Percentiles rank a stretch among this genome's conserved stretches.
phyloP scores from a whole-genome alignment of 2,888 invertebrate species.

The Drosophila planitibia region DNA sequence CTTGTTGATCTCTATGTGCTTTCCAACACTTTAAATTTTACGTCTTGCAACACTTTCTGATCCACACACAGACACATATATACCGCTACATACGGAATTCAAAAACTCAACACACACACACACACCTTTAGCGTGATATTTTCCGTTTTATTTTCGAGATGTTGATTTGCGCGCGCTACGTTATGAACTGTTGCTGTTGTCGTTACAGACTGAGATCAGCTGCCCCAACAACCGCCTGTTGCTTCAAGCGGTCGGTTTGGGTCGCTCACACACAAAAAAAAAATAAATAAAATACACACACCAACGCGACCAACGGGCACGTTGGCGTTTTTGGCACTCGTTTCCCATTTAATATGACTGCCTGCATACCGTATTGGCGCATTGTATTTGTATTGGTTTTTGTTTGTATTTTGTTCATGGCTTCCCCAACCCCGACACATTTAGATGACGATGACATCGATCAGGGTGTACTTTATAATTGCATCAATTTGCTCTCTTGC shows the following conservation, averaged over 20 bases:
- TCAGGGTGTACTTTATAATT: conserved; percentile 28
- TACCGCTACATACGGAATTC: conserved; percentile 32
- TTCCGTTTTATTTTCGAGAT: conserved; percentile 48
- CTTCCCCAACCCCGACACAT: conserved; percentile 54
- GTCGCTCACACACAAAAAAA: conserved; percentile 12
- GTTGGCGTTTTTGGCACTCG: conserved; percentile 60
- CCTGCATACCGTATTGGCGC: conserved; percentile 42
- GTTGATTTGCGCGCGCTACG: conserved; percentile 67
- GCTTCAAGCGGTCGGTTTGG: conserved; percentile 47
- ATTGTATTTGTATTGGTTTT: conserved; percentile 6
- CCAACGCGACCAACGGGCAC: conserved; percentile 24
- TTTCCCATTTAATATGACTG: conserved; percentile 33
- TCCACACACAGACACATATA: conserved; percentile 30
- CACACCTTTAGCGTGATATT: conserved; percentile 41
- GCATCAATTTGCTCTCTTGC: conserved; percentile 15
- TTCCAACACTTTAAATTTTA: conserved; percentile 49
- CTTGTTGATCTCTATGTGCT: conserved; percentile 34
- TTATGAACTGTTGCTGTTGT: conserved; percentile 72
- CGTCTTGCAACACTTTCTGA: conserved; percentile 67
- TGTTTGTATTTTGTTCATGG: conserved; percentile 32
- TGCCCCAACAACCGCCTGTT: conserved; percentile 77
- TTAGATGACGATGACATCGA: conserved; percentile 54
- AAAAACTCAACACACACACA: conserved; percentile 35
- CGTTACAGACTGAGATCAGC: conserved; percentile 75
- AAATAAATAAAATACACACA: conserved; percentile 31